phyloP scores from a whole-genome alignment of 2,888 invertebrate genomes.

The Eupithecia centaureata region DNA sequence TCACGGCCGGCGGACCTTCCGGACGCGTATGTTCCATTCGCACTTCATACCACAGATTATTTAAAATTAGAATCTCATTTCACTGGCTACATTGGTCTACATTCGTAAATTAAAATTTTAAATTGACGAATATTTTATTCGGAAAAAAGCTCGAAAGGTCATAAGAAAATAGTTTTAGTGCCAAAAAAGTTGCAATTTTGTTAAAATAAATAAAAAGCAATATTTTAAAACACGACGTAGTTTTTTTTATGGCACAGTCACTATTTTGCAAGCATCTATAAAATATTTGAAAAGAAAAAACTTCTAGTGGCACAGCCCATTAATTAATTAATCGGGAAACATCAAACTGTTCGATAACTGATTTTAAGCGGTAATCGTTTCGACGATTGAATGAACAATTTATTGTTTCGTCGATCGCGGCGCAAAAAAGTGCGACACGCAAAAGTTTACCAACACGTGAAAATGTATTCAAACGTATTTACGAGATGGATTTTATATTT shows the following conservation, averaged over 20 bases:
- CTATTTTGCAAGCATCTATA: no score
- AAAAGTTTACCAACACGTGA: slow-evolving; percentile 1
- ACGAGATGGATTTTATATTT: no score
- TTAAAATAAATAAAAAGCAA: no score
- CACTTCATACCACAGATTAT: slow-evolving; percentile 28
- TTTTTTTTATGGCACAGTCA: no score
- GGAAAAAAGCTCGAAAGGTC: no score
- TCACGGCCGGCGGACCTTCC: slow-evolving; percentile 61
- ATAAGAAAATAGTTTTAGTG: no score
- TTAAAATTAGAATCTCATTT: slow-evolving; percentile 3
- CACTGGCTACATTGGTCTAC: background rate
- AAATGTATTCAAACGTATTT: background rate
- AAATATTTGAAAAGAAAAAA: background rate
- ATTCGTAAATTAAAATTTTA: background rate
- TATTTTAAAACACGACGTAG: no score
- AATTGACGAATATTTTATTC: background rate
- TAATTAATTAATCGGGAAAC: background rate
- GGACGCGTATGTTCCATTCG: slow-evolving; percentile 43
- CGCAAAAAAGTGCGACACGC: slow-evolving; percentile 3
- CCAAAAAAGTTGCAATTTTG: no score
- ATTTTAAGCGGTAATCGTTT: background rate
- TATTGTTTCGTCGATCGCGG: background rate
- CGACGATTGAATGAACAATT: background rate
- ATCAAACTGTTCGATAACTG: background rate
- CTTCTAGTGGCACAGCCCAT: background rate